Conservation (phyloP, 2,888 invertebrate species). For the Mimas tiliae region DNA sequence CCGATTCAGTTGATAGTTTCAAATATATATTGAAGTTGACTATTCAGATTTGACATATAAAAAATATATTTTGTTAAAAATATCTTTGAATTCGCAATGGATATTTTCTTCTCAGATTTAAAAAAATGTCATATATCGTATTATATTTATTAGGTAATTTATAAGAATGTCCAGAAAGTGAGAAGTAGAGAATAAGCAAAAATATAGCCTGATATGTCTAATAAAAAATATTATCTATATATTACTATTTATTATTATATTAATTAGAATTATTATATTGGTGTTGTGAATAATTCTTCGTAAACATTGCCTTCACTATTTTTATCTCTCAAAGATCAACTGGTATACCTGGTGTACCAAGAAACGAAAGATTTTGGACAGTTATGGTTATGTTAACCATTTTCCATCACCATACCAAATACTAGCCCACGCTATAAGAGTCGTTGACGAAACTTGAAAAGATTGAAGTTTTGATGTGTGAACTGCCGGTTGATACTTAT, state of each 20-base stretch:
- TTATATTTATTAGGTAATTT: constrained; percentile 44
- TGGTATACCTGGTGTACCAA: not conserved
- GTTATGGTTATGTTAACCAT: not conserved
- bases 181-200: constrained; percentile 54
- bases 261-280: constrained; percentile 41
- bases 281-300: constrained; percentile 27
- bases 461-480: not conserved
- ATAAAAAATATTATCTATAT: constrained; percentile 33
- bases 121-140: constrained; percentile 30
- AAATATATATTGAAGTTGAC: constrained; percentile 7
- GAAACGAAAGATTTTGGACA: not conserved
- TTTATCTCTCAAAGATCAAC: constrained; percentile 4
- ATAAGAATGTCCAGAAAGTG: constrained; percentile 68
- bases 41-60: not conserved
- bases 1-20: not conserved
- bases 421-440: not conserved
- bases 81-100: constrained; percentile 6
- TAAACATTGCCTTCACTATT: constrained; percentile 14
- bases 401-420: not conserved
- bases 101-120: constrained; percentile 18
- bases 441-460: not conserved
- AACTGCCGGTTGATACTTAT: too few species aligned
- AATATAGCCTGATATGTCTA: constrained; percentile 31
- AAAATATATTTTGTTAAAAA: constrained; percentile 25
- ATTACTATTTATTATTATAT: constrained; percentile 34